Evolutionary conservation across 2,113 vertebrate species (phyloP).

Genomic region (Kryptolebias marmoratus): DNA sequence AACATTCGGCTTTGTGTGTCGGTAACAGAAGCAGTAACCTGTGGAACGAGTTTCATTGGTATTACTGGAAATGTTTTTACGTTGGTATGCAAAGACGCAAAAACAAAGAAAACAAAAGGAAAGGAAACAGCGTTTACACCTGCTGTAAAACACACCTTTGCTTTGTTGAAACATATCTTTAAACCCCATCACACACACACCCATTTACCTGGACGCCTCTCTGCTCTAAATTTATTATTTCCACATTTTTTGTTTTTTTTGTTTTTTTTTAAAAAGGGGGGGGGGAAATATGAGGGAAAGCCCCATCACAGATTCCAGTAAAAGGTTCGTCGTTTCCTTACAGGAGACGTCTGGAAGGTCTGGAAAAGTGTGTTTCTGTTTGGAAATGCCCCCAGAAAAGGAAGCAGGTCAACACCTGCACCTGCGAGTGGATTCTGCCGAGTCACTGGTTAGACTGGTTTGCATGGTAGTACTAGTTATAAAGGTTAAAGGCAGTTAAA

Average conservation of each 20-base stretch:
- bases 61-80: constrained; percentile 22
- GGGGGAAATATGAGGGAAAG: neutral
- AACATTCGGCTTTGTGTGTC: neutral
- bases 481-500: neutral
- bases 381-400: constrained; percentile 36
- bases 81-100: neutral
- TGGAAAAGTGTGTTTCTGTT: constrained; percentile 55
- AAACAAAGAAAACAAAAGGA: neutral
- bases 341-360: neutral
- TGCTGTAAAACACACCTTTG: neutral
- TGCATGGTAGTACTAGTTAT: constrained; percentile 10
- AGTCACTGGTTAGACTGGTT: constrained; percentile 55
- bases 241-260: neutral
- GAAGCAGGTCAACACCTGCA: constrained; percentile 18
- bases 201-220: neutral
- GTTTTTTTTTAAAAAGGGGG: neutral
- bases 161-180: too few relatives aligned
- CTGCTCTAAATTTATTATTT: neutral
- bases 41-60: constrained; percentile 16
- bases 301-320: constrained; percentile 14
- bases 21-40: constrained; percentile 35
- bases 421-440: constrained; percentile 37
- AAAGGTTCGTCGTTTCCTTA: constrained; percentile 17
- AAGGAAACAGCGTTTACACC: neutral
- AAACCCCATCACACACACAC: too few relatives aligned